Conservation (phyloP, 1,140 invertebrate species). For the Drosophila azteca region DNA sequence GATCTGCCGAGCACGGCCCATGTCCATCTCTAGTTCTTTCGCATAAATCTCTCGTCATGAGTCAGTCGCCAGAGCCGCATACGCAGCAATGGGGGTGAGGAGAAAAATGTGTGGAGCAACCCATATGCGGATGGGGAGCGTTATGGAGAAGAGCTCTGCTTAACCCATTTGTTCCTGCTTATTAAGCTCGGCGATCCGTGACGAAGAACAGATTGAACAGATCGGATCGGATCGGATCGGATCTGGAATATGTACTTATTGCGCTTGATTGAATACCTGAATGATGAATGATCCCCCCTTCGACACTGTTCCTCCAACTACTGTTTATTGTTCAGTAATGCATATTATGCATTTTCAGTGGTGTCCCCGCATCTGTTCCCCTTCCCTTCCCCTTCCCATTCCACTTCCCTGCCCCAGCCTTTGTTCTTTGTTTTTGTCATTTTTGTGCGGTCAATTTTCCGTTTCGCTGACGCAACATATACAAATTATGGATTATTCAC, state of each 20-base stretch:
- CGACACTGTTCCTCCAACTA: no score
- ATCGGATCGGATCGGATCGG: slow-evolving; percentile 2
- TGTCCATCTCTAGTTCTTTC: slow-evolving; percentile 23
- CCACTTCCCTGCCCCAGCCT: background rate
- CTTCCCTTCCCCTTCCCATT: background rate
- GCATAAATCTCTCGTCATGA: slow-evolving; percentile 51
- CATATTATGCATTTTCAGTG: no score
- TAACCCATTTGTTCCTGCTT: slow-evolving; percentile 42
- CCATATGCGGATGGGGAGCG: background rate
- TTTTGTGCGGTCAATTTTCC: slow-evolving; percentile 76
- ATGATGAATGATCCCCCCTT: no score
- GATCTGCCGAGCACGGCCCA: no score
- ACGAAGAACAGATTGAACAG: slow-evolving; percentile 27
- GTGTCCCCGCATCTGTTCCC: slow-evolving; percentile 15
- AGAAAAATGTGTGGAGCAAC: slow-evolving; percentile 4
- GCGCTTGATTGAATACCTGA: no score
- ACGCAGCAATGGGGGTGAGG: background rate
- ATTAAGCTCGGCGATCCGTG: slow-evolving; percentile 31
- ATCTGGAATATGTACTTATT: slow-evolving; percentile 6
- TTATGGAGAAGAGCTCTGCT: slow-evolving; percentile 12
- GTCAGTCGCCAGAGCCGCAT: slow-evolving; percentile 35
- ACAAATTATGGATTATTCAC: slow-evolving; percentile 62
- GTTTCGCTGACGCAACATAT: slow-evolving; percentile 67
- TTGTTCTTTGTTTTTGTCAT: slow-evolving; percentile 50
- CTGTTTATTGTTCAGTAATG: no score